Evolutionary conservation across 1,140 invertebrate species (phyloP).

Genomic region (Harlomillsia oculata): DNA sequence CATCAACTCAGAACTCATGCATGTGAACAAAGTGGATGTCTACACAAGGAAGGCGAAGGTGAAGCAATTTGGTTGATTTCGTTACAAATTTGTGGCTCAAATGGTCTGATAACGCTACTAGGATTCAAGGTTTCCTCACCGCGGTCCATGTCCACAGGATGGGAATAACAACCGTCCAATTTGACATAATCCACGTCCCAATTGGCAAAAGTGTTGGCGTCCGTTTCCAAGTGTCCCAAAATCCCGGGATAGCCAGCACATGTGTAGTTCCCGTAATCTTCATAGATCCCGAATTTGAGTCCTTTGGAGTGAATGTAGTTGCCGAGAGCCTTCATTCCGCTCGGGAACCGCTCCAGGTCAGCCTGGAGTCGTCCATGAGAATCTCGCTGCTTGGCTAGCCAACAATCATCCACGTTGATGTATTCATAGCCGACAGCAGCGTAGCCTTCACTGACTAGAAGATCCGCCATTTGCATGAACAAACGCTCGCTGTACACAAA

Average conservation of each 20-base stretch:
- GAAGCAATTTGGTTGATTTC: no score
- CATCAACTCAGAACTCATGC: no score
- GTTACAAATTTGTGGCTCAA: no score
- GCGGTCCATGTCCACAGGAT: slow-evolving; percentile 68
- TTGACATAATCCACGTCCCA: slow-evolving; percentile 97
- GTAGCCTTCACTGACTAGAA: slow-evolving; percentile 79
- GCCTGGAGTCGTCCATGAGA: slow-evolving; percentile 66
- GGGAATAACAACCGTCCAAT: slow-evolving; percentile 86
- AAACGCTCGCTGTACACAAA: slow-evolving; percentile 68
- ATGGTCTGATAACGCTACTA: no score
- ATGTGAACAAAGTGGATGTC: no score
- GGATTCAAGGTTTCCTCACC: no score
- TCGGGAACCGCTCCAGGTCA: slow-evolving; percentile 77
- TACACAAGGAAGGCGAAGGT: no score
- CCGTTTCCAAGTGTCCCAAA: slow-evolving; percentile 68
- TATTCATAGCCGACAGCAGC: slow-evolving; percentile 81
- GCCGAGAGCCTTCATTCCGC: slow-evolving; percentile 77
- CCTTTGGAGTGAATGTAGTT: slow-evolving; percentile 88
- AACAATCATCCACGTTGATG: slow-evolving; percentile 92
- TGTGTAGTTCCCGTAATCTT: slow-evolving; percentile 90
- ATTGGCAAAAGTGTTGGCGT: slow-evolving; percentile 85
- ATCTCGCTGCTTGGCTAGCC: slow-evolving; percentile 72
- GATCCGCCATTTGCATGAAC: slow-evolving; percentile 84
- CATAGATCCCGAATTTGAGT: slow-evolving; percentile 93
- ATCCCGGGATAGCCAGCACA: slow-evolving; percentile 92